A percentile compares a stretch with the other conserved stretches of the same genome.
Evolutionary conservation across 2,113 vertebrate species (phyloP).

Genomic region (Stigmatopora nigra): DNA sequence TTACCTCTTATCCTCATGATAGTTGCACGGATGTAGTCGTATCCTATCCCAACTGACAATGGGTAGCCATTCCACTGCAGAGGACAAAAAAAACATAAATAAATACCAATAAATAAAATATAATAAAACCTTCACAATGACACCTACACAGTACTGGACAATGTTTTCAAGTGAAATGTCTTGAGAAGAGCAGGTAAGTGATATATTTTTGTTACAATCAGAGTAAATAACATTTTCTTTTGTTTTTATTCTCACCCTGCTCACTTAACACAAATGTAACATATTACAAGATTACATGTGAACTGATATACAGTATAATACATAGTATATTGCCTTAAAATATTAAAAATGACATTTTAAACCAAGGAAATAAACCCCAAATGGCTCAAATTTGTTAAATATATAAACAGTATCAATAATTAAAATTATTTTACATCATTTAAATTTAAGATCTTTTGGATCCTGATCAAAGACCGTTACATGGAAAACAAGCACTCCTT

Average conservation of each 20-base stretch:
- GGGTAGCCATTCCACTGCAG: too few relatives aligned
- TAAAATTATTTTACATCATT: not conserved
- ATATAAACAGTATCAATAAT: conserved; percentile 12
- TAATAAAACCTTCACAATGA: too few relatives aligned
- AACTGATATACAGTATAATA: conserved; percentile 41
- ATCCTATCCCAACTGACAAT: too few relatives aligned
- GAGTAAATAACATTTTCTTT: too few relatives aligned
- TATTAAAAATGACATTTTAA: conserved; percentile 15
- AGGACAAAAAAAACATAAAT: too few relatives aligned
- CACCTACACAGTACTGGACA: too few relatives aligned
- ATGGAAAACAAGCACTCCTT: conserved; percentile 27
- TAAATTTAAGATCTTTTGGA: conserved; percentile 16
- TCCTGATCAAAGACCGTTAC: conserved; percentile 14
- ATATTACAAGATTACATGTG: conserved; percentile 37
- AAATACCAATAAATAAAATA: too few relatives aligned
- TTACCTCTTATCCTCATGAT: too few relatives aligned
- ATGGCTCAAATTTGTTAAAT: conserved; percentile 13
- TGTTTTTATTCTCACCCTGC: not conserved
- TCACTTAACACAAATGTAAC: conserved; percentile 48
- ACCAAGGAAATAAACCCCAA: conserved; percentile 37
- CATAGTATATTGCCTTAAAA: conserved; percentile 32
- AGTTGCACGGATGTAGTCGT: too few relatives aligned
- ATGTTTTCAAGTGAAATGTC: too few relatives aligned
- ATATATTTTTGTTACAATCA: too few relatives aligned
- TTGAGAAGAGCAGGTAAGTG: too few relatives aligned